phyloP scores from a whole-genome alignment of 23 tunicate species.

The Ascidia mentula region DNA sequence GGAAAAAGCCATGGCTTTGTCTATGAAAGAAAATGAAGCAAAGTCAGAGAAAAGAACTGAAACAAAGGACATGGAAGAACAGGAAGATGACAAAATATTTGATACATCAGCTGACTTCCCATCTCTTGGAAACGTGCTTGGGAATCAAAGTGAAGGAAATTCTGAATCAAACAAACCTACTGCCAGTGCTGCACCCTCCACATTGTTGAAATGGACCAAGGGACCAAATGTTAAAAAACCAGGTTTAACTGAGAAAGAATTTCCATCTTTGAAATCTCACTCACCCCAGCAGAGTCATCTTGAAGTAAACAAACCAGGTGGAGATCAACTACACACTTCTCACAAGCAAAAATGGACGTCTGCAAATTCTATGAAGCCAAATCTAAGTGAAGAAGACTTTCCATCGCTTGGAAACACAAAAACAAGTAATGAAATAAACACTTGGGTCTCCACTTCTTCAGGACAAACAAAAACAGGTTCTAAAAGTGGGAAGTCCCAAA shows the following conservation, averaged over 20 bases:
- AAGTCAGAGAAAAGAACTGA: neutral
- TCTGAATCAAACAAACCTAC: neutral
- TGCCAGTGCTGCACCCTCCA: neutral
- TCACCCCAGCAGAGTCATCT: neutral
- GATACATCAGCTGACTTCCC: constrained; percentile 17
- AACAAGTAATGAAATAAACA: neutral
- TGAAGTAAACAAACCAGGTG: neutral
- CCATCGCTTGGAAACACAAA: neutral
- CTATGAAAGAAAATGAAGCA: constrained; percentile 33
- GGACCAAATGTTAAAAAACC: neutral
- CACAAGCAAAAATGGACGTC: neutral
- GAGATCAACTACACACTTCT: neutral
- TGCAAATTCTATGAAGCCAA: neutral
- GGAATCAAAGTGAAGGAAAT: neutral
- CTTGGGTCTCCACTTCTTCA: neutral
- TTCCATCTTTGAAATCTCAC: constrained; percentile 30
- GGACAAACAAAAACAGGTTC: neutral
- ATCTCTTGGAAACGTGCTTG: neutral
- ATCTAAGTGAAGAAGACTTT: neutral
- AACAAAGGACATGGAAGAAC: neutral
- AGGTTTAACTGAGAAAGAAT: constrained; percentile 20
- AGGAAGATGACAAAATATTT: neutral
- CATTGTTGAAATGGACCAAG: neutral
- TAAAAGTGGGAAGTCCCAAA: neutral
- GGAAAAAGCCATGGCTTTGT: constrained; percentile 42